Evolutionary conservation across 2,797 vertebrate species (phyloP), one percentile per base, ranked within the genome.

Genomic region (Neoniphon sammara): DNA sequence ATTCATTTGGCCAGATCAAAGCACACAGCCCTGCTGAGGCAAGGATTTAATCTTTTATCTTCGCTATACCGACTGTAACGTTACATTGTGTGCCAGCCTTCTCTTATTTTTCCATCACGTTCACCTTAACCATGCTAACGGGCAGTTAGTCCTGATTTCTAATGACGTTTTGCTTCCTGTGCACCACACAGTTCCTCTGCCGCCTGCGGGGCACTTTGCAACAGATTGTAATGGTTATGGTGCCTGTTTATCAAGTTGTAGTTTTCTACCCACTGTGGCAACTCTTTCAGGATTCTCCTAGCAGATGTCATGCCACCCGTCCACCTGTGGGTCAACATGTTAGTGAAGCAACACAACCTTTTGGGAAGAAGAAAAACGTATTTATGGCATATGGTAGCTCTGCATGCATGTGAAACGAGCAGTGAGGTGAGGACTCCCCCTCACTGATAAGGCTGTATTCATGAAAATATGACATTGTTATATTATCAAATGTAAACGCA

Each of bases 351-450:
- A 62, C 21, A 67, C 53, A 50, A 66, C 55, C 20, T 2, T 25
- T 46, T 27, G 36, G 5, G 64, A 44, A 58, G 56, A 56, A 67
- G 20, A 64, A 23, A 56, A 50, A 53, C 60, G n/a, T 53, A 34
- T 73, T 60, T 21, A 36, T 42, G 65, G 70, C 89, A 89, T 92
- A 91, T 83, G 85, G 87, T 14, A 1, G 73, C 87, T 75, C 88
- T 62, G 81, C 83, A 70, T 85, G 89, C 36, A 53, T 59, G 83
- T 80, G 73, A 77, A 75, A 73, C 68, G 42, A 83, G 73, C 83
- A 76, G 52, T 56, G 61, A 68, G 84, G 61, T 67, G 79, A 31
- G 58, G 49, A 47, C 72, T 23, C 73, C 75, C 63, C 57, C 60
- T 39, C 73, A 63, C 76, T 55, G 49, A 25, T n/a, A 25, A 46